A percentile compares a stretch with the other conserved stretches of the same genome.
phyloP scores from a whole-genome alignment of 2,797 vertebrate species.

The Zalophus californianus region DNA sequence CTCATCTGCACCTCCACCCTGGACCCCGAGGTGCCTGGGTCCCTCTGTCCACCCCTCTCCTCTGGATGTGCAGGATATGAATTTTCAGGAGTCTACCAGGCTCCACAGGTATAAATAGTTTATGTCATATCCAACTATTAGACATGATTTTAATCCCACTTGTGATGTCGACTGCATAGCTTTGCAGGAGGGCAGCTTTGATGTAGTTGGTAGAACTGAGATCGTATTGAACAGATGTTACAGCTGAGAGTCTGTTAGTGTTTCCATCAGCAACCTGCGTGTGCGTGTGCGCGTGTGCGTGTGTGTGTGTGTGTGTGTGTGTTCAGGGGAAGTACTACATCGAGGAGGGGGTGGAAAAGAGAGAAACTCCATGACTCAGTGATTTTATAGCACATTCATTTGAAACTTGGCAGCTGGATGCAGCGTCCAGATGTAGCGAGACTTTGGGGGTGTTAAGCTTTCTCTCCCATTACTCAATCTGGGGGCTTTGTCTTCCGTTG shows the following conservation, averaged over 20 bases:
- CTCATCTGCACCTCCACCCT: not conserved
- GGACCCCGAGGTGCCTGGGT: not conserved
- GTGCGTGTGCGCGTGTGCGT: accelerated
- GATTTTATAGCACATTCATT: slow-evolving; percentile 76
- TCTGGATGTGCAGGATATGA: slow-evolving; percentile 45
- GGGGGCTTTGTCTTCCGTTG: slow-evolving; percentile 81
- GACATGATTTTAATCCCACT: slow-evolving; percentile 89
- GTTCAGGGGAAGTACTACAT: not conserved
- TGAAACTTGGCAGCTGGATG: slow-evolving; percentile 76
- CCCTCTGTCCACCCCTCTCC: slow-evolving; percentile 41
- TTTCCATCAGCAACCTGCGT: slow-evolving; percentile 77
- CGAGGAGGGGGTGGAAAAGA: not conserved
- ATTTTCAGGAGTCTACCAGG: slow-evolving; percentile 76
- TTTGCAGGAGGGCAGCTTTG: slow-evolving; percentile 87
- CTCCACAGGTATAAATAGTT: slow-evolving; percentile 86
- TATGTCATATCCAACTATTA: slow-evolving; percentile 87
- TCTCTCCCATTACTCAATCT: slow-evolving; percentile 82
- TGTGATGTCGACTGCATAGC: slow-evolving; percentile 84
- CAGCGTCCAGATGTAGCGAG: slow-evolving; percentile 76
- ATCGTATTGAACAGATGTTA: slow-evolving; percentile 87
- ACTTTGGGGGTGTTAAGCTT: slow-evolving; percentile 60
- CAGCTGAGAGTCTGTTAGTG: slow-evolving; percentile 84
- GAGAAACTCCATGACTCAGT: slow-evolving; percentile 84
- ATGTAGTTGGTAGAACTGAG: slow-evolving; percentile 87
- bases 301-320: not conserved